A percentile compares a stretch with the other conserved stretches of the same genome.
These are phyloP conservation scores for Arrhopalites spinosus DNA, from an alignment of 2,888 invertebrate species.

Conservation along the genomic window DNA sequence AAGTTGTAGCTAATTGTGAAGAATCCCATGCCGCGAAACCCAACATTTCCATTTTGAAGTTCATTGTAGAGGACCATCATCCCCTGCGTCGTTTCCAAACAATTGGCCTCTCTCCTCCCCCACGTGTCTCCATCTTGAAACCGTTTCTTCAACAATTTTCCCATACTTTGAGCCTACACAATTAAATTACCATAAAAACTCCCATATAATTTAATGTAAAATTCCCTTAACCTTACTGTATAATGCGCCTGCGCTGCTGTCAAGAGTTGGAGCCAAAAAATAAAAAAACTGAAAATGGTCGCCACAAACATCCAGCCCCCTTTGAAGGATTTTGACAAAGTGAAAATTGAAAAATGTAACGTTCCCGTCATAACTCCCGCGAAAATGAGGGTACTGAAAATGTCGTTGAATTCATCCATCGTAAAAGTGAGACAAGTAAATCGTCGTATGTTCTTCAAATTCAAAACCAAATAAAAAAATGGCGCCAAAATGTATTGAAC, in stretches of 20 bases:
- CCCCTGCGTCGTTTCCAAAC: conserved; percentile 22
- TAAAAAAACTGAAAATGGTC: neutral
- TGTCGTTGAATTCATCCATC: conserved; percentile 7
- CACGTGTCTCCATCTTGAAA: neutral
- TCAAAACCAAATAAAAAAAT: too few species aligned
- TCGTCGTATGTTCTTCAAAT: conserved; percentile 3
- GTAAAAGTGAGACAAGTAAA: neutral
- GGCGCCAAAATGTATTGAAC: too few species aligned
- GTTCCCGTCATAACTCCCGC: neutral
- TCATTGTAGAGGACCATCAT: conserved; percentile 9
- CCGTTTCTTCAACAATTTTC: neutral
- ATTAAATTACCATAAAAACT: too few species aligned
- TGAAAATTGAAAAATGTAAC: conserved; percentile 2
- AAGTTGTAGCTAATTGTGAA: conserved; percentile 28
- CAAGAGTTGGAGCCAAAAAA: conserved; percentile 1
- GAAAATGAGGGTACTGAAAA: neutral
- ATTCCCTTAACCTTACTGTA: too few species aligned
- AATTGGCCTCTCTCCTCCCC: neutral
- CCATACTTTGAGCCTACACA: conserved; percentile 5
- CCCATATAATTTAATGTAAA: too few species aligned
- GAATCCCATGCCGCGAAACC: conserved; percentile 22
- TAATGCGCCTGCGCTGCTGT: neutral
- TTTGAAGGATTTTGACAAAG: neutral
- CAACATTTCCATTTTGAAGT: conserved; percentile 19
- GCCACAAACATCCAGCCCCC: neutral